Conservation (phyloP, 2,888 invertebrate species). For the Drosophila anomalata region DNA sequence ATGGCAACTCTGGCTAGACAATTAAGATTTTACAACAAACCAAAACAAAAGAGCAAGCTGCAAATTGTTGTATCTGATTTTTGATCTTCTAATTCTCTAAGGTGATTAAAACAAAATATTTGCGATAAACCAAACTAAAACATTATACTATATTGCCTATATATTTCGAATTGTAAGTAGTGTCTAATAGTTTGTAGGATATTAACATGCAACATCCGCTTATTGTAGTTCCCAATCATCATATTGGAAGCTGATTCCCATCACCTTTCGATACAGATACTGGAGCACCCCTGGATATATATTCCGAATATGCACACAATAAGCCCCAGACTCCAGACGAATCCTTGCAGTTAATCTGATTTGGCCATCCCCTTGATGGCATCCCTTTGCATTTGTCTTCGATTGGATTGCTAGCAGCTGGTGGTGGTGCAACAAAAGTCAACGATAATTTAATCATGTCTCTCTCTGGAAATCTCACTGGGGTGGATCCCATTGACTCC, state of each 20-base stretch:
- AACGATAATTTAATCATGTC: slow-evolving; percentile 45
- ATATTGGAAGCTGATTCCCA: neutral
- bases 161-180: neutral
- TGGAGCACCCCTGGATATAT: slow-evolving; percentile 1
- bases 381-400: slow-evolving; percentile 26
- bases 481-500: neutral
- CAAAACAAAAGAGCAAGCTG: neutral
- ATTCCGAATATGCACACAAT: slow-evolving; percentile 32
- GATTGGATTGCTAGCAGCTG: slow-evolving; percentile 33
- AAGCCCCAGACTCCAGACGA: slow-evolving; percentile 15
- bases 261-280: neutral
- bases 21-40: slow-evolving; percentile 1
- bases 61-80: neutral
- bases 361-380: slow-evolving; percentile 1
- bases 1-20: slow-evolving; percentile 36
- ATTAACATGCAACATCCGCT: slow-evolving; percentile 1
- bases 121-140: neutral
- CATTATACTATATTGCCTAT: neutral
- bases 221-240: slow-evolving; percentile 1
- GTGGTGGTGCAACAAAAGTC: slow-evolving; percentile 34
- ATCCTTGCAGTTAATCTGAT: slow-evolving; percentile 30
- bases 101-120: neutral
- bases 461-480: slow-evolving; percentile 8
- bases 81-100: neutral
- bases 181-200: neutral